A percentile compares a stretch with the other conserved stretches of the same genome.
phyloP scores from a whole-genome alignment of 2,888 invertebrate species.

The Drosophila austrosaltans region DNA sequence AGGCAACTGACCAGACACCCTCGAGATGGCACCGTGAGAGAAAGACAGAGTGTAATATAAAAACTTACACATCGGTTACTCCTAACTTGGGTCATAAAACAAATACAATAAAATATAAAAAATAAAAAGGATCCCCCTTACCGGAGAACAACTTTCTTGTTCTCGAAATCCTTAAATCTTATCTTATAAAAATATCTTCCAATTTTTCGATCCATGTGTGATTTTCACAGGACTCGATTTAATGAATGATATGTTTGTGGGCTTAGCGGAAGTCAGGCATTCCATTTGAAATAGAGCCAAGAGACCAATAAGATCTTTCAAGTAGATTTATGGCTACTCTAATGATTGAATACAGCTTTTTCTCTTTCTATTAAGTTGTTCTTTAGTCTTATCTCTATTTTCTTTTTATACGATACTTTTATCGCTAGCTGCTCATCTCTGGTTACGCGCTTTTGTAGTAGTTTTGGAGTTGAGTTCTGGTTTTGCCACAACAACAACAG shows the following conservation, averaged over 20 bases:
- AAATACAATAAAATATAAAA: too few species aligned
- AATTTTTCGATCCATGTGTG: not conserved
- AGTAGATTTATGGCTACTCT: not conserved
- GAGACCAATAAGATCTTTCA: not conserved
- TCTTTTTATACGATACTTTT: not conserved
- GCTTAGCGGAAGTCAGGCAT: not conserved
- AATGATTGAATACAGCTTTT: slow-evolving; percentile 1
- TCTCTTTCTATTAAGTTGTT: not conserved
- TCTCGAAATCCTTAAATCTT: not conserved
- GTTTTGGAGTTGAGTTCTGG: slow-evolving; percentile 47
- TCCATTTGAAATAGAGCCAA: too few species aligned
- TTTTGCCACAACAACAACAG: slow-evolving; percentile 53
- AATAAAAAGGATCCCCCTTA: too few species aligned
- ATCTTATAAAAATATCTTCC: too few species aligned
- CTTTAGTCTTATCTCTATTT: slow-evolving; percentile 1
- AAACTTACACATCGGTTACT: too few species aligned
- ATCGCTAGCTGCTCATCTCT: slow-evolving; percentile 25
- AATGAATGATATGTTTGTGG: not conserved
- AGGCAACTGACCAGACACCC: slow-evolving; percentile 13
- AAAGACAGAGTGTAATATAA: not conserved
- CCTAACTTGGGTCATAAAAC: too few species aligned
- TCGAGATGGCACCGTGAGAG: slow-evolving; percentile 45
- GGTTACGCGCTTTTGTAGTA: slow-evolving; percentile 8
- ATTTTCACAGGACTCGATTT: not conserved
- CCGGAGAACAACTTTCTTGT: too few species aligned